Evolutionary conservation across 2,888 invertebrate genomes (phyloP), one percentile per base, ranked within the genome.

Genomic region (Andrena fulva): DNA sequence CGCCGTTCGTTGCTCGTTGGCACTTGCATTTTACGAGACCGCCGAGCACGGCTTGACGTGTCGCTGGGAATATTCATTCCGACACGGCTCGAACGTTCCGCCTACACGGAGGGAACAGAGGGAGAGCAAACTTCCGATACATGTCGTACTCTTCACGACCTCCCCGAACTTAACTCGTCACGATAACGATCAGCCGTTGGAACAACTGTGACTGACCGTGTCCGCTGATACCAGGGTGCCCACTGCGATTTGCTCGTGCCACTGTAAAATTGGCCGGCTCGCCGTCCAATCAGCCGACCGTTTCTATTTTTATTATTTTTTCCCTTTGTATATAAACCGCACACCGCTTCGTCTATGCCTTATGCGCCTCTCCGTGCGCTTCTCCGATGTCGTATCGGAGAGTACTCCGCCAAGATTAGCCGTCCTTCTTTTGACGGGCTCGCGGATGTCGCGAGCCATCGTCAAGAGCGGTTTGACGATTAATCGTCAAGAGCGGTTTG

Each of bases 1-100:
- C 56, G 10, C 54, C 29, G 24, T 48, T 64, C 63, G 29, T 73
- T 60, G 20, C 48, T 64, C 63, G 29, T 73, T 66, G 31, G 24
- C 24, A 33, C n/a, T 70, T 27, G 16, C 68, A 69, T n/a, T 60
- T 69, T 50, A 54, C 48, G 50, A 69, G 59, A 77, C 68, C 71
- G 72, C 60, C 64, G 54, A 72, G 62, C 80, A 80, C 68, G 67
- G 29, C 56, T 71, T 84, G 80, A 84, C 75, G 70, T 85, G 84
- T 85, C 80, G 80, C 74, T 67, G 42, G 66, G 35, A 71, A 73
- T 78, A 0, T 77, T 76, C 42, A 77, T 80, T 62, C 35, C 20
- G 8, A 71, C 62, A 64, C 24, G 24, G 10, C 54, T 77, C 52
- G 48, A 77, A 76, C 33, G 48, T 72, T 2, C 31, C 68, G 5